Percentiles rank a stretch among this genome's conserved stretches.
Evolutionary conservation across 2,797 vertebrate species (phyloP).

Genomic region (Pipistrellus nathusii): DNA sequence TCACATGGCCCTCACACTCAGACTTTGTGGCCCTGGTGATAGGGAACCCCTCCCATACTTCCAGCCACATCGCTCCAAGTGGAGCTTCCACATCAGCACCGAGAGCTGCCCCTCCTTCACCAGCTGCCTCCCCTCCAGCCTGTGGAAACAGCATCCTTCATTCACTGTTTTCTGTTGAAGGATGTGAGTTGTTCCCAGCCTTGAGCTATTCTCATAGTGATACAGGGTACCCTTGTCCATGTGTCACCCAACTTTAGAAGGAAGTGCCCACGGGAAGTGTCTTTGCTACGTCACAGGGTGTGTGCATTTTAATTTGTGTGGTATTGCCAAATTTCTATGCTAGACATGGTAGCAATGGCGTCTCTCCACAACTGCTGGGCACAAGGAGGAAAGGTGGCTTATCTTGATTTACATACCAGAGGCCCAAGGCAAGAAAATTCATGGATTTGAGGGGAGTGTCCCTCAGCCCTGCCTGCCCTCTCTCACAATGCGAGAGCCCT

Average conservation of each 20-base stretch:
- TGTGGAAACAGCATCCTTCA: not conserved
- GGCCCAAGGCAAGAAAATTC: too few species aligned
- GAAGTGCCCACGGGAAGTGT: fast-evolving
- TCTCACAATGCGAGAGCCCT: too few species aligned
- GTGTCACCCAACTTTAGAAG: fast-evolving
- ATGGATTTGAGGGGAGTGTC: too few species aligned
- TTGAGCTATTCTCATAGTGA: too few species aligned
- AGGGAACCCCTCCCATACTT: too few species aligned
- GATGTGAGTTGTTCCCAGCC: too few species aligned
- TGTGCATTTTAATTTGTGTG: not conserved
- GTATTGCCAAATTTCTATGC: not conserved
- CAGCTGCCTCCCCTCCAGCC: fast-evolving
- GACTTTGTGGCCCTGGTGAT: fast-evolving
- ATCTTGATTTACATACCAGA: not conserved
- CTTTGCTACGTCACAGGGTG: fast-evolving
- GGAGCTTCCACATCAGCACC: not conserved
- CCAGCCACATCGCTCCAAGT: too few species aligned
- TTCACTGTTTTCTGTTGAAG: not conserved
- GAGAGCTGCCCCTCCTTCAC: not conserved
- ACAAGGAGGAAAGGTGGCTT: not conserved
- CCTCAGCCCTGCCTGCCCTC: too few species aligned
- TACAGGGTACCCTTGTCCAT: too few species aligned
- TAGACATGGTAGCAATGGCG: too few species aligned
- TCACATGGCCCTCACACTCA: not conserved
- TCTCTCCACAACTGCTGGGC: not conserved